Conservation (phyloP, 2,113 vertebrate species). For the Thamnaconus septentrionalis region DNA sequence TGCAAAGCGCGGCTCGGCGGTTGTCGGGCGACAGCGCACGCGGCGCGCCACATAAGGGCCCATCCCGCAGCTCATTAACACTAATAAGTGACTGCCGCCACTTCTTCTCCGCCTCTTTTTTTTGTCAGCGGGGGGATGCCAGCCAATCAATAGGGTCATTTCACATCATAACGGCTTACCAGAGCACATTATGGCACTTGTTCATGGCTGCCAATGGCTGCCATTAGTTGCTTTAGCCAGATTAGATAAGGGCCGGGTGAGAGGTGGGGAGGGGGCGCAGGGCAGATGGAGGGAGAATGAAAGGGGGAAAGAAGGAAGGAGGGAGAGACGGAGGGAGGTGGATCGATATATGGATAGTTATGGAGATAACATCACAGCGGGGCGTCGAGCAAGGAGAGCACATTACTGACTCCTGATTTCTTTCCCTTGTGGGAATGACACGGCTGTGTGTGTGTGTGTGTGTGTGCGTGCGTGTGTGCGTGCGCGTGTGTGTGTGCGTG, state of each 20-base stretch:
- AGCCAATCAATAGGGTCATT: slow-evolving; percentile 80
- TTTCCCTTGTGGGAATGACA: slow-evolving; percentile 26
- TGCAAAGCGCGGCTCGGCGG: background rate
- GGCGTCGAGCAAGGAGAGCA: slow-evolving; percentile 66
- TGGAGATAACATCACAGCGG: slow-evolving; percentile 74
- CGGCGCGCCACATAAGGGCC: slow-evolving; percentile 54
- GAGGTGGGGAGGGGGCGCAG: slow-evolving; percentile 26
- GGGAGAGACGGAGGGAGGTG: slow-evolving; percentile 51
- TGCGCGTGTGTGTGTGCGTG: slow-evolving; percentile 8
- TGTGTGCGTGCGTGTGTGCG: slow-evolving; percentile 23
- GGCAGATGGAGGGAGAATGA: slow-evolving; percentile 74
- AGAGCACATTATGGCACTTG: slow-evolving; percentile 76
- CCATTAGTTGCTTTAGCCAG: slow-evolving; percentile 73
- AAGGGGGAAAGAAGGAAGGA: slow-evolving; percentile 66
- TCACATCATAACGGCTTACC: slow-evolving; percentile 79
- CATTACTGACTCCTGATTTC: slow-evolving; percentile 52
- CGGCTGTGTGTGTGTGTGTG: slow-evolving; percentile 16
- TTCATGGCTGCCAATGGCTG: slow-evolving; percentile 73
- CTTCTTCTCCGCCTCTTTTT: slow-evolving; percentile 45
- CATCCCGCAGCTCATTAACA: slow-evolving; percentile 79
- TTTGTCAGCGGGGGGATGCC: slow-evolving; percentile 76
- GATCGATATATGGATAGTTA: slow-evolving; percentile 77
- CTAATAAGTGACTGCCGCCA: slow-evolving; percentile 79
- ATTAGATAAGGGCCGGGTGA: slow-evolving; percentile 73
- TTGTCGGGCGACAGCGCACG: slow-evolving; percentile 9